These are phyloP conservation scores for Coccyzus lansbergi DNA, from an alignment of 2,797 vertebrate species.

Conservation along the genomic window DNA sequence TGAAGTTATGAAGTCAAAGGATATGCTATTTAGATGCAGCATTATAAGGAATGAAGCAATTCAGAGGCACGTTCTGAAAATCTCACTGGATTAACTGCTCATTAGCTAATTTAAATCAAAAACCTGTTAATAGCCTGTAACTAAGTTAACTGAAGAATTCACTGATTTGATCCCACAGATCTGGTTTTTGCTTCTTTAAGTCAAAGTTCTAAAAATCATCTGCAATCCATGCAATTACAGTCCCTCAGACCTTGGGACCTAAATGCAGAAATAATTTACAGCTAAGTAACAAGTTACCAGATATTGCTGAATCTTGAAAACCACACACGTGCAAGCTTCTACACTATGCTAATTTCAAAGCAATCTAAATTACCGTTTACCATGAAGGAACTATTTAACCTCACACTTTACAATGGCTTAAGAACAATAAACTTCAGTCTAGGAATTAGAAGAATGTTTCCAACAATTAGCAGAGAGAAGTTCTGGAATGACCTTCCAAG, in stretches of 20 bases:
- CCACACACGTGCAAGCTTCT: neutral
- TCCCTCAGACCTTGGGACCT: neutral
- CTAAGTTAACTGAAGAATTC: neutral
- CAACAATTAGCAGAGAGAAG: conserved; percentile 2
- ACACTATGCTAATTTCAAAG: neutral
- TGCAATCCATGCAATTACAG: neutral
- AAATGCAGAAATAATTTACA: neutral
- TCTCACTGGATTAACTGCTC: neutral
- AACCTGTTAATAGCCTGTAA: neutral
- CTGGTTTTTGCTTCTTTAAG: neutral
- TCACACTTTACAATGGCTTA: neutral
- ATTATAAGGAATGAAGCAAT: neutral
- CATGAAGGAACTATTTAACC: conserved; percentile 4
- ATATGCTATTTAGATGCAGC: neutral
- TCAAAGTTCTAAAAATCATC: neutral
- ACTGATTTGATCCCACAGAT: neutral
- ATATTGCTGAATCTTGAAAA: neutral
- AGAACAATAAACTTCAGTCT: conserved; percentile 44
- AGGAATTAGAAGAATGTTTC: conserved; percentile 49
- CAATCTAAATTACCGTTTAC: neutral
- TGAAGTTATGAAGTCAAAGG: neutral
- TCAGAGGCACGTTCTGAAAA: neutral
- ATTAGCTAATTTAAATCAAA: neutral
- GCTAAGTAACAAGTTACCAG: neutral
- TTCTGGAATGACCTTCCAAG: conserved; percentile 20